Evolutionary conservation across 2,113 vertebrate species (phyloP).

Genomic region (Ancistrus triradiatus): DNA sequence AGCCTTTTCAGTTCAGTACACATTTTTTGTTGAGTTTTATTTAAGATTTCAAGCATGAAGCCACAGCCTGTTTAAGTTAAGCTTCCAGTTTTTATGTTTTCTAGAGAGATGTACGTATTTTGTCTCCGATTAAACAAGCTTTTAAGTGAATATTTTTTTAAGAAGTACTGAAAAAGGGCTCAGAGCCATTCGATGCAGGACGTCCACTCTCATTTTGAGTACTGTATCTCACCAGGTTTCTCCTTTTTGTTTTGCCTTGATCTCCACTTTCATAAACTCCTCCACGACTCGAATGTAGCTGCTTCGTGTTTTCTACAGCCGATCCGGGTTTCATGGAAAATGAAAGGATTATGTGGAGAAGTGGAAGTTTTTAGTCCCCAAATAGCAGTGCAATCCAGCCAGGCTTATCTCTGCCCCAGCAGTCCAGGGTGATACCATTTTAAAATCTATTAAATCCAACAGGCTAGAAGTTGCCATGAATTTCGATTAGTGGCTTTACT

Average conservation of each 20-base stretch:
- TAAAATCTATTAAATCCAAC: constrained; percentile 31
- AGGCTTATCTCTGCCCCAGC: constrained; percentile 35
- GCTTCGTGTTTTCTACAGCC: constrained; percentile 28
- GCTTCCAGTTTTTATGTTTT: constrained; percentile 26
- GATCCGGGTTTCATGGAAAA: constrained; percentile 41
- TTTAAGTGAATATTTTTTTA: constrained; percentile 36
- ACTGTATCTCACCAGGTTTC: constrained; percentile 17
- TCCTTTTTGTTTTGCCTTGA: constrained; percentile 35
- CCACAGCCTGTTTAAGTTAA: constrained; percentile 50
- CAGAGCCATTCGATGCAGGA: constrained; percentile 25
- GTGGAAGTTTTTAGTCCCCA: constrained; percentile 31
- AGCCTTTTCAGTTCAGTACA: constrained; percentile 7
- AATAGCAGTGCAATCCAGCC: constrained; percentile 11
- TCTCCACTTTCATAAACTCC: constrained; percentile 45
- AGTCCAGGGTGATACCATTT: constrained; percentile 33
- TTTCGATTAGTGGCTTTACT: constrained; percentile 16
- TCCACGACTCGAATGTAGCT: constrained; percentile 25
- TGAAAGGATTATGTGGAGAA: constrained; percentile 51
- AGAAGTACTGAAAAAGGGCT: constrained; percentile 27
- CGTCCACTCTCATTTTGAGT: not conserved
- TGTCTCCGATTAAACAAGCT: constrained; percentile 16
- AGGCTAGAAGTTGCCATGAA: not conserved
- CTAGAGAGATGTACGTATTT: not conserved
- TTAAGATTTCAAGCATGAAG: constrained; percentile 37
- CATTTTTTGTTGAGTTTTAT: constrained; percentile 7